Evolutionary conservation across 2,888 invertebrate genomes (phyloP).

Genomic region (Xanthorhoe designata): DNA sequence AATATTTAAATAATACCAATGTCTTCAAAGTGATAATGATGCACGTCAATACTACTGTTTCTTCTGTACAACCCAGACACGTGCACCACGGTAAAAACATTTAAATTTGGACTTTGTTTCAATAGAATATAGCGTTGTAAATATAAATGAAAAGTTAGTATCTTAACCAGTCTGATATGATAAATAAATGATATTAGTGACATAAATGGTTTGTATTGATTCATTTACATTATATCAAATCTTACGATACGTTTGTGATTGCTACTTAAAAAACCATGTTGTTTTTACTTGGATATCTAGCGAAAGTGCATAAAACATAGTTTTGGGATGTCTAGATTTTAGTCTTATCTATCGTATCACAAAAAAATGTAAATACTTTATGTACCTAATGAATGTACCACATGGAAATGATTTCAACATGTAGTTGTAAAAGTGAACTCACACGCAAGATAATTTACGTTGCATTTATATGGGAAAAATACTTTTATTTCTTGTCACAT

Average conservation of each 20-base stretch:
- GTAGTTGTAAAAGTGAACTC: too few species aligned
- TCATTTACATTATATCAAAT: conserved; percentile 24
- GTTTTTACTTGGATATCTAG: neutral
- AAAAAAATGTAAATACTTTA: too few species aligned
- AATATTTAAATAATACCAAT: neutral
- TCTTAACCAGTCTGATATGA: conserved; percentile 20
- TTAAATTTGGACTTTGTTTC: conserved; percentile 6
- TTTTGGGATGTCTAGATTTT: too few species aligned
- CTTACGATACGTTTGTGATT: conserved; percentile 12
- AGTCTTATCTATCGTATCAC: too few species aligned
- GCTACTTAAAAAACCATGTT: neutral
- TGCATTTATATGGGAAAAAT: too few species aligned
- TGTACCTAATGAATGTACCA: too few species aligned
- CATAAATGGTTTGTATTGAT: conserved; percentile 27
- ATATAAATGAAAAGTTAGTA: conserved; percentile 7
- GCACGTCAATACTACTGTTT: neutral
- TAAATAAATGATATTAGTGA: conserved; percentile 24
- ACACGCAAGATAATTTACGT: too few species aligned
- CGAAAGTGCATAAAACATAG: too few species aligned
- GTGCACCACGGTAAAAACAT: conserved; percentile 10
- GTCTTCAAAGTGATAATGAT: conserved; percentile 10
- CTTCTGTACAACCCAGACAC: conserved; percentile 14
- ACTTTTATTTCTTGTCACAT: too few species aligned
- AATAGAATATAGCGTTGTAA: conserved; percentile 7
- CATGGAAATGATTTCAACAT: too few species aligned